Conservation (phyloP, 2,113 vertebrate genomes). For the Syngnathus scovelli region DNA sequence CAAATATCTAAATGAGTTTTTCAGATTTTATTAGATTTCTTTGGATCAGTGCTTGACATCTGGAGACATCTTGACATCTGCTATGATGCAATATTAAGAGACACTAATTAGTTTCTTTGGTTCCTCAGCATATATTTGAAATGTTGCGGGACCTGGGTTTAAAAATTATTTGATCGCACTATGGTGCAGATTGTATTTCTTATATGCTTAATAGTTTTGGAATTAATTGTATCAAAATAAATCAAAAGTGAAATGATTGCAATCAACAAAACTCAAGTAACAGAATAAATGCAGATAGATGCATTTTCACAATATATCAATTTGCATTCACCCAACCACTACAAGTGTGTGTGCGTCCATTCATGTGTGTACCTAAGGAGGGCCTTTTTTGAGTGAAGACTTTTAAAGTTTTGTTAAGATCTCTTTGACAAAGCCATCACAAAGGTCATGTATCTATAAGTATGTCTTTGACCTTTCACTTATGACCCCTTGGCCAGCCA, state of each 20-base stretch:
- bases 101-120: not conserved
- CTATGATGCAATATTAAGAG: not conserved
- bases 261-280: not conserved
- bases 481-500: constrained; percentile 54
- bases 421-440: constrained; percentile 39
- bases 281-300: constrained; percentile 15
- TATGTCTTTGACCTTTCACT: constrained; percentile 57
- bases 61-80: not conserved
- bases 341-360: not conserved
- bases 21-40: not conserved
- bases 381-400: constrained; percentile 25
- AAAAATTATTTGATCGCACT: too few species aligned
- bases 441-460: constrained; percentile 43
- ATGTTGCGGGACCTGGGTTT: not conserved
- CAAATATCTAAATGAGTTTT: not conserved
- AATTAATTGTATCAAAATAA: not conserved
- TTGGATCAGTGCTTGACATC: not conserved
- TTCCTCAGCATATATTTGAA: not conserved
- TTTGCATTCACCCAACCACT: not conserved
- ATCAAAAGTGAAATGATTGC: not conserved
- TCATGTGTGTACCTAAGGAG: not conserved
- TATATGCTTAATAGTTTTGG: not conserved
- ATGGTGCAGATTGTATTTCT: too few species aligned
- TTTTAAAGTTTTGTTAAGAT: constrained; percentile 30
- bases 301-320: not conserved